These are phyloP conservation scores for Montifringilla adamsi DNA, from an alignment of 2,113 vertebrate genomes.

Conservation along the genomic window DNA sequence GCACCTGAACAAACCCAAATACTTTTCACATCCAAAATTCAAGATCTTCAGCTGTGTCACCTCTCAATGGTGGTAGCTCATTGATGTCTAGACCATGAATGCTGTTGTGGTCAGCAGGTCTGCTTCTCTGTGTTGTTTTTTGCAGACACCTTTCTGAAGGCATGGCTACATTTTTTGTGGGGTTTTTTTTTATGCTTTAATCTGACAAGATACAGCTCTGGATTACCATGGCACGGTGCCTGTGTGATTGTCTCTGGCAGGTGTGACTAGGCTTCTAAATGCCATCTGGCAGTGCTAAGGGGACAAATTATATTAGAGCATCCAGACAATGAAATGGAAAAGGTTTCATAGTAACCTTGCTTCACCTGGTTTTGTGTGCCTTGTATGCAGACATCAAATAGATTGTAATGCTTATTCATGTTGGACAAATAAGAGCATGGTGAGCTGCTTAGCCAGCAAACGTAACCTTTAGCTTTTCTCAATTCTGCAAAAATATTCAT, in stretches of 20 bases:
- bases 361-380: background rate
- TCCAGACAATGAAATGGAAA: background rate
- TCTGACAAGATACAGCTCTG: background rate
- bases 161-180: background rate
- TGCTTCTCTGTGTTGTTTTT: background rate
- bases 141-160: background rate
- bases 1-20: background rate
- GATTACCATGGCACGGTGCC: background rate
- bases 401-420: background rate
- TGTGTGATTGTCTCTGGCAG: background rate
- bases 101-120: background rate
- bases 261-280: background rate
- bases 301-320: background rate
- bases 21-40: background rate
- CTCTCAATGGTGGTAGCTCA: background rate
- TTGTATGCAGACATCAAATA: background rate
- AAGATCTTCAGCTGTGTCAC: background rate
- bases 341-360: background rate
- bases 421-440: background rate
- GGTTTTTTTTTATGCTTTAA: accelerated
- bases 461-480: background rate
- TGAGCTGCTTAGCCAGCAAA: background rate
- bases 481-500: background rate
- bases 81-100: background rate
- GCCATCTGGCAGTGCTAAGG: background rate